Evolutionary conservation across 2,888 invertebrate species (phyloP).

Genomic region (Nymphalis polychloros): DNA sequence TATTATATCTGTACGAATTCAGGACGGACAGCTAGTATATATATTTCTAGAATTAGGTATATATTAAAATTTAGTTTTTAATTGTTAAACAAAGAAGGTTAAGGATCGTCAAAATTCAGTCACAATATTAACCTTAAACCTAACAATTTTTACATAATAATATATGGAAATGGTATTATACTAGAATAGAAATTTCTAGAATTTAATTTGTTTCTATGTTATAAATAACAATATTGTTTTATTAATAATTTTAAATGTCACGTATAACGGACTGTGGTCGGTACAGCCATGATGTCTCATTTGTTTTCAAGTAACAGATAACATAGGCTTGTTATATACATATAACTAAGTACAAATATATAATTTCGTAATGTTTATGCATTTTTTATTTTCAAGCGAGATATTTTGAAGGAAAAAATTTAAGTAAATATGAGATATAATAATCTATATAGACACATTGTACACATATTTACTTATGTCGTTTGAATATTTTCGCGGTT

Average conservation of each 20-base stretch:
- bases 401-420: neutral
- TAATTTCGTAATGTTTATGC: neutral
- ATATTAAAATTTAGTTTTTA: neutral
- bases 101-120: neutral
- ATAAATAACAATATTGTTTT: conserved; percentile 5
- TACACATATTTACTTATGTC: neutral
- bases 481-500: too few relatives aligned
- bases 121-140: conserved; percentile 3
- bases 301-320: neutral
- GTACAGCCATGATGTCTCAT: neutral
- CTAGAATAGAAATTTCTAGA: neutral
- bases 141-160: neutral
- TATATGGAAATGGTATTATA: conserved; percentile 5
- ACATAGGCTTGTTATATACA: neutral
- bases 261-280: neutral
- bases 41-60: too few relatives aligned
- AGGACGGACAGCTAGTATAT: too few relatives aligned
- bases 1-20: too few relatives aligned
- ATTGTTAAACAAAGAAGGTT: conserved; percentile 3
- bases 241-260: neutral
- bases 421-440: neutral
- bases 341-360: neutral
- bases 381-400: neutral
- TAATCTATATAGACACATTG: neutral
- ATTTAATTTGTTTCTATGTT: neutral